phyloP scores from a whole-genome alignment of 1,140 invertebrate genomes.

The Drosophila tsacasi region DNA sequence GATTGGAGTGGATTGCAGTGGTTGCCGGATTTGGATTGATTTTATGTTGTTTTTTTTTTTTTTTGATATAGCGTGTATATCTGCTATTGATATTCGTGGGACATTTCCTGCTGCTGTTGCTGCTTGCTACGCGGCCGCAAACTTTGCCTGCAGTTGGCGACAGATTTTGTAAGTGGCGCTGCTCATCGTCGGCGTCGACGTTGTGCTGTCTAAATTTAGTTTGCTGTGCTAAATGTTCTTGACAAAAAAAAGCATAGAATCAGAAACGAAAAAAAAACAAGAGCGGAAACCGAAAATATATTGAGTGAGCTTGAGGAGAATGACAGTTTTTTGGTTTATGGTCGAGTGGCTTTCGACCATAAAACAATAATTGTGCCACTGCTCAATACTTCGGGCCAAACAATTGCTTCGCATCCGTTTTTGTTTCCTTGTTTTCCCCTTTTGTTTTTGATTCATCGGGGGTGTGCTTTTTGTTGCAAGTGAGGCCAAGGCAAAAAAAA shows the following conservation, averaged over 20 bases:
- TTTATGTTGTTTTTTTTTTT: conserved; percentile 11
- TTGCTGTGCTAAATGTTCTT: conserved; percentile 57
- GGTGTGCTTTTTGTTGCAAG: conserved; percentile 39
- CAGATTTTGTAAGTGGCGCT: conserved; percentile 65
- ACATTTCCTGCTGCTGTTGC: conserved; percentile 31
- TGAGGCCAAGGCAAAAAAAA: conserved; percentile 26
- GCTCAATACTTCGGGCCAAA: conserved; percentile 13
- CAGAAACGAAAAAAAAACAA: conserved; percentile 4
- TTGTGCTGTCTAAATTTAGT: conserved; percentile 68
- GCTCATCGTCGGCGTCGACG: conserved; percentile 49
- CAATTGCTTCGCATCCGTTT: conserved; percentile 32
- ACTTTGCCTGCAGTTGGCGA: conserved; percentile 73
- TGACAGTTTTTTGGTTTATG: conserved; percentile 24
- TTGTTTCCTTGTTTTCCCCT: conserved; percentile 5
- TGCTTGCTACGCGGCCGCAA: conserved; percentile 50
- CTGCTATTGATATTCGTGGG: conserved; percentile 47
- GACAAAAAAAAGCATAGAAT: conserved; percentile 17
- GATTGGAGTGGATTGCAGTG: conserved; percentile 9
- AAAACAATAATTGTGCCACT: conserved; percentile 50
- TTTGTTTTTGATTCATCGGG: conserved; percentile 18
- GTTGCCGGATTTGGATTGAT: conserved; percentile 13
- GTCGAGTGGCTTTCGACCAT: conserved; percentile 31
- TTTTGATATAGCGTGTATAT: conserved; percentile 18
- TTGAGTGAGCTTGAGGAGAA: conserved; percentile 19
- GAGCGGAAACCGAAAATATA: conserved; percentile 48